A percentile compares a stretch with the other conserved stretches of the same genome.
phyloP scores from a whole-genome alignment of 2,797 vertebrate species.

The Chaetodon trifasciatus region DNA sequence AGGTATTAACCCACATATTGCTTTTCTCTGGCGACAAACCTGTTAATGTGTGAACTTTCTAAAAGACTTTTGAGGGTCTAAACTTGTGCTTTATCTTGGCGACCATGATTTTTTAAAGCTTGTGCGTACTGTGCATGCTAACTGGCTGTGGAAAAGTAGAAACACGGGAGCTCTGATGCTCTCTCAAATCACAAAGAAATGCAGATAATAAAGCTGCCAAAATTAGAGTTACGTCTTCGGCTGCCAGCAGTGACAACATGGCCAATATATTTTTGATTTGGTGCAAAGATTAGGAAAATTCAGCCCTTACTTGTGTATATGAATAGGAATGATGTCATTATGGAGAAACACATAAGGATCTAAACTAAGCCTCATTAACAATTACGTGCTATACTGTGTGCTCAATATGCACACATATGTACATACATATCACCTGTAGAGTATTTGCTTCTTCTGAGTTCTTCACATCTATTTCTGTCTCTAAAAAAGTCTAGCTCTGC shows the following conservation, averaged over 20 bases:
- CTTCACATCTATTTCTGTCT: slow-evolving; percentile 44
- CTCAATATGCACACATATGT: slow-evolving; percentile 25
- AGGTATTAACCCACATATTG: slow-evolving; percentile 17
- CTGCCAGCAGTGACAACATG: neutral
- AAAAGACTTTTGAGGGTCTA: neutral
- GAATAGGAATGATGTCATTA: neutral
- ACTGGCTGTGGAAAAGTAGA: too few species aligned
- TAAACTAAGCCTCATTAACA: neutral
- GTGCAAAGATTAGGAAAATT: neutral
- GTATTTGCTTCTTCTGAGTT: slow-evolving; percentile 29
- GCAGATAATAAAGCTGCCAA: neutral
- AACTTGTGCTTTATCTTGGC: neutral
- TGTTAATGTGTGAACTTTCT: neutral
- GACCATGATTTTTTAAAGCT: neutral
- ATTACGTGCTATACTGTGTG: neutral
- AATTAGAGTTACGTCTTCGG: neutral
- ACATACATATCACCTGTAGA: slow-evolving; percentile 37
- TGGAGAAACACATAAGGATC: neutral
- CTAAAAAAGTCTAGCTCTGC: slow-evolving; percentile 16
- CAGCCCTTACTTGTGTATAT: too few species aligned
- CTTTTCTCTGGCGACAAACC: slow-evolving; percentile 11
- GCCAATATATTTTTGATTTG: neutral
- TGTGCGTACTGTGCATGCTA: neutral
- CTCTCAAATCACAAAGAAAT: neutral
- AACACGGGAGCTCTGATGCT: neutral